Percentiles rank a stretch among this genome's conserved stretches.
These are phyloP conservation scores for Drosophila takahashii DNA, from an alignment of 1,140 invertebrate species.

Conservation along the genomic window DNA sequence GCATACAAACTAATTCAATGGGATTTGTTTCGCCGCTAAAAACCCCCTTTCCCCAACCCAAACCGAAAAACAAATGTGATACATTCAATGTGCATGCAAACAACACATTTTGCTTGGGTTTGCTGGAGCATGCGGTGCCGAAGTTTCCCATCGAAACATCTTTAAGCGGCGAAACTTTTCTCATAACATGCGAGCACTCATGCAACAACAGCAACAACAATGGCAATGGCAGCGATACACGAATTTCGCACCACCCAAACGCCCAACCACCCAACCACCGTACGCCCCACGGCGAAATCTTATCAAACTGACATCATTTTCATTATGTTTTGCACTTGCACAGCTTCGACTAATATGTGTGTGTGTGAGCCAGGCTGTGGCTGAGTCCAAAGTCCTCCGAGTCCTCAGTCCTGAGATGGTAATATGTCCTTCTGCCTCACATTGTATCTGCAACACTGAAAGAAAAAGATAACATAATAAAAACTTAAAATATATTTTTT, in stretches of 20 bases:
- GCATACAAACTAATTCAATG: conserved; percentile 16
- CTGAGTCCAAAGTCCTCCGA: conserved; percentile 4
- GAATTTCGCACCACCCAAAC: conserved; percentile 7
- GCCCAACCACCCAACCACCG: not conserved
- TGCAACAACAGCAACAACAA: conserved; percentile 2
- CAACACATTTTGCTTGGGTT: conserved; percentile 24
- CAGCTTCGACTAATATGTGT: conserved; percentile 67
- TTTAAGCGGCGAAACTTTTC: conserved; percentile 63
- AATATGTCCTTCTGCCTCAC: conserved; percentile 18
- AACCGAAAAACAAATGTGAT: conserved; percentile 22
- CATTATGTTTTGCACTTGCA: conserved; percentile 77
- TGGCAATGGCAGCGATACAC: conserved; percentile 27
- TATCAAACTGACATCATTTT: conserved; percentile 81
- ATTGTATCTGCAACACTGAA: conserved; percentile 1
- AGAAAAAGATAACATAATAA: not conserved
- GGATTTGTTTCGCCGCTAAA: conserved; percentile 5
- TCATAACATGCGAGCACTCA: conserved; percentile 46
- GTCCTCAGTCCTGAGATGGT: conserved; percentile 11
- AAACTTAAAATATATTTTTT: too few relatives aligned
- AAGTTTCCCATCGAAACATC: conserved; percentile 36
- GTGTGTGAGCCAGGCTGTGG: conserved; percentile 20
- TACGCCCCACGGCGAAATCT: conserved; percentile 60
- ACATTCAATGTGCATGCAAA: conserved; percentile 34
- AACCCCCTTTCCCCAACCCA: not conserved
- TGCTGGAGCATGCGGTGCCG: conserved; percentile 30